These are phyloP conservation scores for Lamproptera curius DNA, from an alignment of 2,888 invertebrate species.

Conservation along the genomic window DNA sequence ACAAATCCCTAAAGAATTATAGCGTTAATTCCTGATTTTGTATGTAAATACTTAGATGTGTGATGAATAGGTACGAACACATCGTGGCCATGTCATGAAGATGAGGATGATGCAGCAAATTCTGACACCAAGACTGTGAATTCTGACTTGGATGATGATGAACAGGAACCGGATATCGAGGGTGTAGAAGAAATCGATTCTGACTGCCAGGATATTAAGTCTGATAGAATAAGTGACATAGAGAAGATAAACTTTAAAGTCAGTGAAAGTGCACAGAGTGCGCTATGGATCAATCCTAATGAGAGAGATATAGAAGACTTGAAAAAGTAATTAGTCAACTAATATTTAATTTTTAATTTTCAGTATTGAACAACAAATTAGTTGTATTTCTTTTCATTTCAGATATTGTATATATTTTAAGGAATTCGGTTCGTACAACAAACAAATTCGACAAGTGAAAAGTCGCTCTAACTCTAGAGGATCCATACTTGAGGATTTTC, in stretches of 20 bases:
- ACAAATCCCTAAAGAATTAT: no score
- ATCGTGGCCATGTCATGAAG: constrained; percentile 67
- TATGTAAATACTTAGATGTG: not conserved
- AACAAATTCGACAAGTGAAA: constrained; percentile 63
- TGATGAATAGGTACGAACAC: constrained; percentile 55
- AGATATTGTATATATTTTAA: constrained; percentile 77
- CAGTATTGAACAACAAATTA: not conserved
- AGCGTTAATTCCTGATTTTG: no score
- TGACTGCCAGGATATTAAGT: constrained; percentile 54
- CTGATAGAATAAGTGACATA: constrained; percentile 42
- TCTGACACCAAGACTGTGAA: constrained; percentile 65
- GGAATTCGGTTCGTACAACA: constrained; percentile 73
- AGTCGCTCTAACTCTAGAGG: constrained; percentile 69
- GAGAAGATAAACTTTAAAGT: constrained; percentile 45
- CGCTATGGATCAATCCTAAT: constrained; percentile 65
- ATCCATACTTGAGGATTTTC: constrained; percentile 63
- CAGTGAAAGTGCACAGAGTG: constrained; percentile 58
- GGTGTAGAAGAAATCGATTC: constrained; percentile 56
- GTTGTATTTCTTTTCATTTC: constrained; percentile 32
- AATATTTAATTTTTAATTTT: constrained; percentile 6
- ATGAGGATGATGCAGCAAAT: constrained; percentile 65
- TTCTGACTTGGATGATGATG: constrained; percentile 63
- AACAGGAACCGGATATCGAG: constrained; percentile 53
- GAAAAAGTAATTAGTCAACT: constrained; percentile 51
- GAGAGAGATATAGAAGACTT: constrained; percentile 77